phyloP scores from a whole-genome alignment of 2,888 invertebrate genomes.

The Cheilosia urbana region DNA sequence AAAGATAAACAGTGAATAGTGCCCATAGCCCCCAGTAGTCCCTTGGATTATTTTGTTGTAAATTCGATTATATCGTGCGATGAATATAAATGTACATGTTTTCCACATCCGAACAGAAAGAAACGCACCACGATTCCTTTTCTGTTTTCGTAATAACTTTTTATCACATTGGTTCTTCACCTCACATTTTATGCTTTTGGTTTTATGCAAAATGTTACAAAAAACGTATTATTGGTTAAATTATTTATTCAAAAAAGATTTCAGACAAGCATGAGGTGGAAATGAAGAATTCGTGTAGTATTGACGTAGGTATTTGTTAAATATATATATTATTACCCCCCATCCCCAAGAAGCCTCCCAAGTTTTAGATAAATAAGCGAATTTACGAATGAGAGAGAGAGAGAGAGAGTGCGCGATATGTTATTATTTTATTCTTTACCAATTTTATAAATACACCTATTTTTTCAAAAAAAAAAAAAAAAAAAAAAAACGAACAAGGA shows the following conservation, averaged over 20 bases:
- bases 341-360: slow-evolving; percentile 40
- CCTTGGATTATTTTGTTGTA: slow-evolving; percentile 31
- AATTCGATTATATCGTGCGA: slow-evolving; percentile 48
- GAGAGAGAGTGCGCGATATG: slow-evolving; percentile 56
- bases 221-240: slow-evolving; percentile 71
- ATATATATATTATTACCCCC: slow-evolving; percentile 60
- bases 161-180: slow-evolving; percentile 57
- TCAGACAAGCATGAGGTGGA: slow-evolving; percentile 47
- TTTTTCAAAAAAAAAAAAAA: slow-evolving; percentile 55
- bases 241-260: slow-evolving; percentile 70
- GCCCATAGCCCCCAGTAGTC: slow-evolving; percentile 6
- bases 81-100: slow-evolving; percentile 3
- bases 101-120: slow-evolving; percentile 15
- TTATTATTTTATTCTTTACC: slow-evolving; percentile 70
- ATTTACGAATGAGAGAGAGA: slow-evolving; percentile 64
- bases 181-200: slow-evolving; percentile 49
- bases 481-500: slow-evolving; percentile 26
- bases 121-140: slow-evolving; percentile 26
- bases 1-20: slow-evolving; percentile 64
- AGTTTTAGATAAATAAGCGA: slow-evolving; percentile 72
- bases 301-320: slow-evolving; percentile 72
- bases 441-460: slow-evolving; percentile 64
- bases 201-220: slow-evolving; percentile 62
- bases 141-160: slow-evolving; percentile 9
- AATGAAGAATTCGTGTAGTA: slow-evolving; percentile 56